phyloP scores from a whole-genome alignment of 1,140 invertebrate species.

The Drosophila eugracilis region DNA sequence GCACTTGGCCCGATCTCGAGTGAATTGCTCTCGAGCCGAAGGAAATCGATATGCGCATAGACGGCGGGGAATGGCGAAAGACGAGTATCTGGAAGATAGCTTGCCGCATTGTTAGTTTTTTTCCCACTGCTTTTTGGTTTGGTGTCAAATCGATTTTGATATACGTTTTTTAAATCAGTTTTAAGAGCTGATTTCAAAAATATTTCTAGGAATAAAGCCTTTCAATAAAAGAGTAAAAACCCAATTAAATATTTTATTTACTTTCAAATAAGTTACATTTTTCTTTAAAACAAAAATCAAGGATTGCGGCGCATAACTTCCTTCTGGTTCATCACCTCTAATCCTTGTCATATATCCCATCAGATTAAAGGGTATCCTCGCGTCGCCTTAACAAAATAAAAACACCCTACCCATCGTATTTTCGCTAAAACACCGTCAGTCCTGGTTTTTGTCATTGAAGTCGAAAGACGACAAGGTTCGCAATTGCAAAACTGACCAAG shows the following conservation, averaged over 20 bases:
- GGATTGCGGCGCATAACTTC: too few relatives aligned
- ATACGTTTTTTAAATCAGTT: too few relatives aligned
- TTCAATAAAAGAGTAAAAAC: too few relatives aligned
- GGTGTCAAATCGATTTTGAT: not conserved
- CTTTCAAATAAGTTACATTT: too few relatives aligned
- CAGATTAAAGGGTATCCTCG: constrained; percentile 9
- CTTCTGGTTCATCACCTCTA: not conserved
- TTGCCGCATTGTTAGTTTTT: constrained; percentile 24
- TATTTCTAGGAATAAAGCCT: too few relatives aligned
- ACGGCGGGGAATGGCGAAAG: constrained; percentile 33
- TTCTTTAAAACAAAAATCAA: too few relatives aligned
- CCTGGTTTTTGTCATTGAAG: constrained; percentile 36
- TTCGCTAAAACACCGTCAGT: constrained; percentile 27
- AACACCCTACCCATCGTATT: constrained; percentile 2
- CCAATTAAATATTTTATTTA: too few relatives aligned
- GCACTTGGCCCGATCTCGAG: constrained; percentile 77
- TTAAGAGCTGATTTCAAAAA: too few relatives aligned
- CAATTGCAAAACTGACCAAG: constrained; percentile 58
- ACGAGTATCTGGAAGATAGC: constrained; percentile 39
- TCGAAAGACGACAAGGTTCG: constrained; percentile 49
- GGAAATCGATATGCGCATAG: constrained; percentile 50
- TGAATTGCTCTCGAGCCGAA: constrained; percentile 63
- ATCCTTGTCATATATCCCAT: not conserved
- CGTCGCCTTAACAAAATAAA: not conserved
- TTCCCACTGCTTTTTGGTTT: not conserved